Conservation (phyloP, 2,113 vertebrate species). For the Heliornis fulica region DNA sequence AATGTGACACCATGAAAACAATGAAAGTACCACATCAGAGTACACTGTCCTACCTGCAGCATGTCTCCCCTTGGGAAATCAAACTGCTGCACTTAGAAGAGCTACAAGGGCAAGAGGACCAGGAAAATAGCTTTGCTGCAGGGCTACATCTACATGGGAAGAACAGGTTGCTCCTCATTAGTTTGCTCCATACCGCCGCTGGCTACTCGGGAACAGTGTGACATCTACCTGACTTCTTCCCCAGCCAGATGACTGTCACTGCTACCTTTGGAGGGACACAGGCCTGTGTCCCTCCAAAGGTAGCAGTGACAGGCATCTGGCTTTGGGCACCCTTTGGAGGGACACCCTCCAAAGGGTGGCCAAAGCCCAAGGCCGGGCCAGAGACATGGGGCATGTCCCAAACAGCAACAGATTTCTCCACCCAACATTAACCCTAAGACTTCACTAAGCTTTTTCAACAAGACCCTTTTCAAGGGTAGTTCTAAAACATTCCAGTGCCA, state of each 20-base stretch:
- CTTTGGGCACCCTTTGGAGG: no score
- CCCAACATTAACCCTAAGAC: background rate
- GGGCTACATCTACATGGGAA: background rate
- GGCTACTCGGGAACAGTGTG: fast-evolving
- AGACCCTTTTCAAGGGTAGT: background rate
- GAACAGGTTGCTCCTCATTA: background rate
- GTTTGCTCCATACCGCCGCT: fast-evolving
- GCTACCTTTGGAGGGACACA: no score
- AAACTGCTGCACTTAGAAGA: background rate
- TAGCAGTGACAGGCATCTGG: no score
- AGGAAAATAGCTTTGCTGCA: background rate
- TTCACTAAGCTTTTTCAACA: background rate
- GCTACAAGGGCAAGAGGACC: background rate
- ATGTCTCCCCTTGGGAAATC: background rate
- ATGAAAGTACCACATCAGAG: background rate
- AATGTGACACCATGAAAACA: background rate
- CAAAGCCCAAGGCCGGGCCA: background rate
- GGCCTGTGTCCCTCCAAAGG: no score
- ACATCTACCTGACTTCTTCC: background rate
- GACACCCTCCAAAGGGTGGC: background rate
- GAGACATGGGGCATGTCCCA: background rate
- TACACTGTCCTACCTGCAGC: background rate
- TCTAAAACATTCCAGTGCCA: background rate
- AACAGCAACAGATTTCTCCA: background rate
- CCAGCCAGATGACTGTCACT: background rate